phyloP scores from a whole-genome alignment of 2,113 vertebrate species.

The Platysteira castanea region DNA sequence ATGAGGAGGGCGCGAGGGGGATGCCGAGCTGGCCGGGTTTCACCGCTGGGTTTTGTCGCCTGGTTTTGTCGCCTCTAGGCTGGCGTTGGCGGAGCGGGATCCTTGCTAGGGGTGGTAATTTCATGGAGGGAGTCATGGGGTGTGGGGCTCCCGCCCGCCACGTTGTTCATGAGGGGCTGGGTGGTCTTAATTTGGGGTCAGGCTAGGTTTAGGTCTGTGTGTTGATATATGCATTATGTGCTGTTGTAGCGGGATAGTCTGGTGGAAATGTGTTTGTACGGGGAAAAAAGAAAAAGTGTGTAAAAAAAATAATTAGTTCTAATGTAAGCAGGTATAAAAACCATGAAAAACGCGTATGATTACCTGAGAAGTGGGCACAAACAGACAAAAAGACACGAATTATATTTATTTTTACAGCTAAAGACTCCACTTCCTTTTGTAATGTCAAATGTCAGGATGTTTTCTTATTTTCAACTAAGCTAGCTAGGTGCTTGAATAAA shows the following conservation, averaged over 20 bases:
- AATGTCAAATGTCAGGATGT: constrained; percentile 40
- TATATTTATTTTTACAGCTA: constrained; percentile 60
- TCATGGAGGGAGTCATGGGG: neutral
- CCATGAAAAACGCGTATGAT: neutral
- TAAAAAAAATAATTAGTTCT: neutral
- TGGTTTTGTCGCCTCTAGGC: neutral
- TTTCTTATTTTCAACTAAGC: constrained; percentile 66
- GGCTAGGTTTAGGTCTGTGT: neutral
- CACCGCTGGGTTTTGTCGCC: neutral
- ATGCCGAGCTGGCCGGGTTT: no score
- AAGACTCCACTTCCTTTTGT: constrained; percentile 58
- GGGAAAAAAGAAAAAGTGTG: no score
- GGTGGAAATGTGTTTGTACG: neutral
- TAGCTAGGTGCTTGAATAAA: constrained; percentile 71
- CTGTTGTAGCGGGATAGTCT: neutral
- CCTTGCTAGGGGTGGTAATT: neutral
- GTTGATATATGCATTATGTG: neutral
- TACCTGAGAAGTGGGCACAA: constrained; percentile 33
- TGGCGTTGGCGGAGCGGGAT: neutral
- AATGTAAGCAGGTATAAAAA: constrained; percentile 29
- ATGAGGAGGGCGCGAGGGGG: neutral
- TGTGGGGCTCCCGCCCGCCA: neutral
- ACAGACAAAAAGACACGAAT: neutral
- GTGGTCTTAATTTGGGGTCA: neutral
- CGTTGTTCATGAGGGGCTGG: neutral